Conservation (phyloP, 2,113 vertebrate genomes). For the Turdus rufiventris region DNA sequence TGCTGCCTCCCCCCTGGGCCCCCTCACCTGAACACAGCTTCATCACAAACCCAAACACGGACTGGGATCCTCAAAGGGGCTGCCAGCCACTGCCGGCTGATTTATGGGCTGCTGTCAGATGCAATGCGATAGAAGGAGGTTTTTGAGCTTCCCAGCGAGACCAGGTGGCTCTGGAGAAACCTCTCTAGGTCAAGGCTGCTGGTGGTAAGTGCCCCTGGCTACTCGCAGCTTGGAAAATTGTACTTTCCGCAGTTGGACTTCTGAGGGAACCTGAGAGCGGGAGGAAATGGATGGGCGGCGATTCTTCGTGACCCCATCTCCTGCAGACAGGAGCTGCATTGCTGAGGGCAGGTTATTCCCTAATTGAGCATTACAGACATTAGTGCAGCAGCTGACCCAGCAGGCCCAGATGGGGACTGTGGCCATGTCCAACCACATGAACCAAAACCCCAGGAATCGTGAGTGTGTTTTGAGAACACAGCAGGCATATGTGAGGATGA, state of each 20-base stretch:
- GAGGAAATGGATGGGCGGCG: not conserved
- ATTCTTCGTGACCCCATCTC: not conserved
- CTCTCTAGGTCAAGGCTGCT: not conserved
- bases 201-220: not conserved
- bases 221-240: not conserved
- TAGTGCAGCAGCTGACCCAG: not conserved
- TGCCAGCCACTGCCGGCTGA: not conserved
- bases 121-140: not conserved
- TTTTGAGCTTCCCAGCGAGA: not conserved
- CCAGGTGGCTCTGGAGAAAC: constrained; percentile 31
- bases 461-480: not conserved
- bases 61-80: not conserved
- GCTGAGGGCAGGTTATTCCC: not conserved
- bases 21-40: not conserved
- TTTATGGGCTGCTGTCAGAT: constrained; percentile 27
- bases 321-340: not conserved
- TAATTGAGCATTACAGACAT: not conserved
- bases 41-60: not conserved
- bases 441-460: not conserved
- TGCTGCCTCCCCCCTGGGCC: not conserved
- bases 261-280: not conserved
- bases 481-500: not conserved
- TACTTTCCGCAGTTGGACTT: not conserved
- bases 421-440: not conserved
- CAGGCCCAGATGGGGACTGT: not conserved